Evolutionary conservation across 35 echinoderm and acorn worm genomes (phyloP), one percentile per base, ranked within the genome.

Genomic region (Amphiura filiformis): DNA sequence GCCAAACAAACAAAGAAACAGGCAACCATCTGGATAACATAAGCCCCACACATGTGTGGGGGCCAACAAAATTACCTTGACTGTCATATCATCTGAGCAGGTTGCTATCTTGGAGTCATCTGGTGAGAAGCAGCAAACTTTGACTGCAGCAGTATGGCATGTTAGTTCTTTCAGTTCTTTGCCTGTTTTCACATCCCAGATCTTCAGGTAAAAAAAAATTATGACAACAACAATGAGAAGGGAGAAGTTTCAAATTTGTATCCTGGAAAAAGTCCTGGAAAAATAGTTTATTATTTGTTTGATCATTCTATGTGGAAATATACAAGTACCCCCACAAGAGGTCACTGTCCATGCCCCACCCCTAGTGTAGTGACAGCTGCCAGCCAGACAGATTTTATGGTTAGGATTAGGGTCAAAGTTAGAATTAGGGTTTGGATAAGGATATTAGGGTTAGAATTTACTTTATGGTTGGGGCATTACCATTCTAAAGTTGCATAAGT

Each of bases 71-170:
- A 4, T 47, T 80, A 88, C 86, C 86, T 88, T 80, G 0, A 65
- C 86, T 47, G 78, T 80, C 49, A 36, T 33, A 30, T 88, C 86
- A 13, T 88, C 38, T 32, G 86, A 88, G 36, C 86, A 88, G 49
- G 77, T 88, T 1, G 87, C 61, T 13, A 93, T 57, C 28, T 41
- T 82, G 30, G 15, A 56, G 20, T 88, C 91, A 83, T 93, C 86
- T 0, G 39, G 65, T 23, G 91, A 82, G 78, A 81, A 93, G 36
- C 33, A 36, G 42, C 78, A 88, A 22, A 37, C 38, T 80, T 80
- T 88, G 78, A 81, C 86, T n/a, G 86, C 38, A 20, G 23, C 17
- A 80, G 76, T 56, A 31, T 88, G 86, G 49, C 38, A 39, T 14
- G 77, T 80, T 56, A 88, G 18, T 35, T 78, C 78, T 2, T 31